A percentile compares a stretch with the other conserved stretches of the same genome.
phyloP scores from a whole-genome alignment of 2,113 vertebrate species.

The Uria aalge region DNA sequence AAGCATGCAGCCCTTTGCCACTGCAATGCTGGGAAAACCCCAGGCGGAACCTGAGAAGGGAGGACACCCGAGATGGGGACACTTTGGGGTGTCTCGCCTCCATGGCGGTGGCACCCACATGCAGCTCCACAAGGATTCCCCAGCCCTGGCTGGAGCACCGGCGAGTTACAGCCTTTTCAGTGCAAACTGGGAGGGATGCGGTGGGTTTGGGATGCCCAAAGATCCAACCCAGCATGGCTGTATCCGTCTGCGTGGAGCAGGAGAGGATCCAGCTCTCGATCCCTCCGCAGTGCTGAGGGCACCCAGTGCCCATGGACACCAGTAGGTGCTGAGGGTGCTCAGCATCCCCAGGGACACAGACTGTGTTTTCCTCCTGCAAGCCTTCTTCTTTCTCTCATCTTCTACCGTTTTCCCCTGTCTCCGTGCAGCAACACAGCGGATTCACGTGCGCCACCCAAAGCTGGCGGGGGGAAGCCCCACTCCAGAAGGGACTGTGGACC shows the following conservation, averaged over 20 bases:
- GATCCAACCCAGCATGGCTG: rapidly evolving
- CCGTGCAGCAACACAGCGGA: not conserved
- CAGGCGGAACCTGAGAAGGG: not conserved
- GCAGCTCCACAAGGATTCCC: not conserved
- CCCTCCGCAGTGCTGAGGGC: not conserved
- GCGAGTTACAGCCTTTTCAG: not conserved
- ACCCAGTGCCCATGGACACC: not conserved
- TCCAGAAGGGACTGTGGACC: not conserved
- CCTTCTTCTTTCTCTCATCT: not conserved
- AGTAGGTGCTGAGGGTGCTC: not conserved
- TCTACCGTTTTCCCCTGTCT: not conserved
- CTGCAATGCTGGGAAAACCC: not conserved
- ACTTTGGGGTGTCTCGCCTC: not conserved
- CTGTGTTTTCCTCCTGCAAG: not conserved
- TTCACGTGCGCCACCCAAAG: not conserved
- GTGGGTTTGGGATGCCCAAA: not conserved
- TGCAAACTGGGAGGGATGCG: not conserved
- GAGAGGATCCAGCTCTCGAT: not conserved
- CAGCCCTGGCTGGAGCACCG: not conserved
- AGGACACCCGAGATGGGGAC: not conserved
- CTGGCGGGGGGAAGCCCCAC: not conserved
- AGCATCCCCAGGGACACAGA: not conserved
- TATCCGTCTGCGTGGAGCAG: rapidly evolving
- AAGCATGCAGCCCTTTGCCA: not conserved
- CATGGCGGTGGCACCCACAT: rapidly evolving